Percentiles rank a stretch among this genome's conserved stretches.
Conservation (phyloP, 2,888 invertebrate genomes). For the Idaea straminata region DNA sequence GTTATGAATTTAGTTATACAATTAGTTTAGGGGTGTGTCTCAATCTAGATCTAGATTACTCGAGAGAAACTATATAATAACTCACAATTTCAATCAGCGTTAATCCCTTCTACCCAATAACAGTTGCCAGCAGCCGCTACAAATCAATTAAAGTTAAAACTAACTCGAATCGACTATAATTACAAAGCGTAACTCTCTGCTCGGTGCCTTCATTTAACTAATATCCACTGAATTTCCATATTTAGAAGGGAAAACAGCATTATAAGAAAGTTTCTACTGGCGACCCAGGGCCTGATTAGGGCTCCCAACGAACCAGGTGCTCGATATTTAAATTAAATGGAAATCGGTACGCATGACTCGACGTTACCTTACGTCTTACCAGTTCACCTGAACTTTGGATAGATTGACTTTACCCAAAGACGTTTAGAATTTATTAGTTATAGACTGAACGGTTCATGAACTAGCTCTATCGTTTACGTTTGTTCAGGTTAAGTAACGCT, state of each 20-base stretch:
- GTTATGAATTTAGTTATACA: background rate
- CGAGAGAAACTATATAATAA: background rate
- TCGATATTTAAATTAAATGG: constrained; percentile 29
- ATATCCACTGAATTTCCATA: constrained; percentile 15
- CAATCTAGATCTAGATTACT: constrained; percentile 1
- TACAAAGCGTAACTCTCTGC: background rate
- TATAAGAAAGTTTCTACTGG: constrained; percentile 24
- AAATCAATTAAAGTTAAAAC: constrained; percentile 3
- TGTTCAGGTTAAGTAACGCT: no score
- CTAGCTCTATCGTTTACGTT: no score
- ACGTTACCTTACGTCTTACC: constrained; percentile 4
- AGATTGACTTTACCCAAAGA: background rate
- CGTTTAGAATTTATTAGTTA: background rate
- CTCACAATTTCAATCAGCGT: background rate
- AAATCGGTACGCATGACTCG: constrained; percentile 18
- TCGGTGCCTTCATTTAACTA: background rate
- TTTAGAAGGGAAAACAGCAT: constrained; percentile 20
- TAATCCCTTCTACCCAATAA: background rate
- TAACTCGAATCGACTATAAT: constrained; percentile 5
- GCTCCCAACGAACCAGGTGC: constrained; percentile 24
- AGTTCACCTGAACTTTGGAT: constrained; percentile 1
- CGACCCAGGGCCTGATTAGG: constrained; percentile 11
- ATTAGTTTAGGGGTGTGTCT: background rate
- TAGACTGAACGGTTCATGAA: background rate
- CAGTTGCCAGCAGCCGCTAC: background rate